Evolutionary conservation across 2,113 vertebrate species (phyloP).

Genomic region (Trinectes maculatus): DNA sequence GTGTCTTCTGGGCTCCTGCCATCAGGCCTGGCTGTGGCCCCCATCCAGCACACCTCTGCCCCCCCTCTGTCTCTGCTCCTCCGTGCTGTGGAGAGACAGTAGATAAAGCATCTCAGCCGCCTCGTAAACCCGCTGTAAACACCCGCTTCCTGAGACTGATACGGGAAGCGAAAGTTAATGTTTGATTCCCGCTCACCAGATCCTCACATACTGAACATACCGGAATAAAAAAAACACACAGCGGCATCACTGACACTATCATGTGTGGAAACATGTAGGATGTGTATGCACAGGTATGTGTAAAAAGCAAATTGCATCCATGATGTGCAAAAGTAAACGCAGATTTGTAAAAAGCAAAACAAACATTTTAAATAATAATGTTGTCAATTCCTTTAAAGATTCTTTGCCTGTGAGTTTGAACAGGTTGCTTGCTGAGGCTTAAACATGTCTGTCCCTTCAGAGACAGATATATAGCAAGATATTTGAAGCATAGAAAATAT

Average conservation of each 20-base stretch:
- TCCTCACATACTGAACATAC: conserved; percentile 55
- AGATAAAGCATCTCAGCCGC: conserved; percentile 48
- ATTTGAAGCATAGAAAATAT: conserved; percentile 6
- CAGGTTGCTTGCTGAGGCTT: conserved; percentile 29
- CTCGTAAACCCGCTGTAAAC: conserved; percentile 74
- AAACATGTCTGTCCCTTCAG: conserved; percentile 2
- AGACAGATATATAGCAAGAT: conserved; percentile 1
- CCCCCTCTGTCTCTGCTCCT: conserved; percentile 35
- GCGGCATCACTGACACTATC: conserved; percentile 36
- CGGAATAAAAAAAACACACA: conserved; percentile 30
- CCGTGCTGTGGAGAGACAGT: conserved; percentile 57
- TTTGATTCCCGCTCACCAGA: conserved; percentile 43
- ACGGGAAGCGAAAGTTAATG: conserved; percentile 51
- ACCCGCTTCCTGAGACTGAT: conserved; percentile 53
- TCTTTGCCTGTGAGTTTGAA: conserved; percentile 8
- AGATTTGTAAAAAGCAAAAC: not conserved
- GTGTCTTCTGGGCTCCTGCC: conserved; percentile 69
- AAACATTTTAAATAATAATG: conserved; percentile 4
- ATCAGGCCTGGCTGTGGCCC: conserved; percentile 71
- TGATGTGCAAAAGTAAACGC: not conserved
- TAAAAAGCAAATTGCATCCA: not conserved
- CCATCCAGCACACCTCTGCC: conserved; percentile 58
- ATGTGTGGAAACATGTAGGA: conserved; percentile 8
- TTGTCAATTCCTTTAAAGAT: conserved; percentile 10
- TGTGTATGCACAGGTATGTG: not conserved